A percentile compares a stretch with the other conserved stretches of the same genome.
Evolutionary conservation across 2,797 vertebrate genomes (phyloP).

Genomic region (Sorex maritimensis): DNA sequence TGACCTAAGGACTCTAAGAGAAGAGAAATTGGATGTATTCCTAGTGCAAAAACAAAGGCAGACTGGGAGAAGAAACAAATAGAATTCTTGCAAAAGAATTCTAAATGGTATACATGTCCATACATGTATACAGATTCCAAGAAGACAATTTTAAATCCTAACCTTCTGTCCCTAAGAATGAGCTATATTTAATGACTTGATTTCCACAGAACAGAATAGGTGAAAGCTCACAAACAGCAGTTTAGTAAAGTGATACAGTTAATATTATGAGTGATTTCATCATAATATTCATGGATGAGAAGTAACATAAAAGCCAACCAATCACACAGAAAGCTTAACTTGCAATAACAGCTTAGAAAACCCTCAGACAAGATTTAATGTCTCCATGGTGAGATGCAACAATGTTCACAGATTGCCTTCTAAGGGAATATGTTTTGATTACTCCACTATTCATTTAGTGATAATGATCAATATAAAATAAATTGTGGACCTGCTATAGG

Average conservation of each 20-base stretch:
- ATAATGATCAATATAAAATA: too few relatives aligned
- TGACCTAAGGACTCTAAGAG: background rate
- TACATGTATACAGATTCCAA: background rate
- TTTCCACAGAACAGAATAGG: background rate
- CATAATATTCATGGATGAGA: too few relatives aligned
- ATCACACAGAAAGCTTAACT: too few relatives aligned
- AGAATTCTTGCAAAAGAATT: constrained; percentile 10
- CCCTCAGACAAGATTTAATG: too few relatives aligned
- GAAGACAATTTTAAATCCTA: background rate
- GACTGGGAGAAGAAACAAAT: background rate
- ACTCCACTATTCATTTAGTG: too few relatives aligned
- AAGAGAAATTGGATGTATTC: constrained; percentile 34
- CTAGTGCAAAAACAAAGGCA: background rate
- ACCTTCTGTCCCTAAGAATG: background rate
- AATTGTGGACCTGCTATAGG: too few relatives aligned
- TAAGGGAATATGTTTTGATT: too few relatives aligned
- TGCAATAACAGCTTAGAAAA: too few relatives aligned
- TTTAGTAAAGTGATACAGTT: background rate
- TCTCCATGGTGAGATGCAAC: too few relatives aligned
- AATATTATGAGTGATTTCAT: background rate
- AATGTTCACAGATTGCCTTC: too few relatives aligned
- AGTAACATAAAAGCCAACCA: too few relatives aligned
- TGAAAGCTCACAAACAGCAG: background rate
- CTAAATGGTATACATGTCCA: too few relatives aligned
- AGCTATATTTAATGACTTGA: background rate